A percentile compares a stretch with the other conserved stretches of the same genome.
These are phyloP conservation scores for Ceratosolen solmsi DNA, from an alignment of 1,140 invertebrate genomes.

Conservation along the genomic window DNA sequence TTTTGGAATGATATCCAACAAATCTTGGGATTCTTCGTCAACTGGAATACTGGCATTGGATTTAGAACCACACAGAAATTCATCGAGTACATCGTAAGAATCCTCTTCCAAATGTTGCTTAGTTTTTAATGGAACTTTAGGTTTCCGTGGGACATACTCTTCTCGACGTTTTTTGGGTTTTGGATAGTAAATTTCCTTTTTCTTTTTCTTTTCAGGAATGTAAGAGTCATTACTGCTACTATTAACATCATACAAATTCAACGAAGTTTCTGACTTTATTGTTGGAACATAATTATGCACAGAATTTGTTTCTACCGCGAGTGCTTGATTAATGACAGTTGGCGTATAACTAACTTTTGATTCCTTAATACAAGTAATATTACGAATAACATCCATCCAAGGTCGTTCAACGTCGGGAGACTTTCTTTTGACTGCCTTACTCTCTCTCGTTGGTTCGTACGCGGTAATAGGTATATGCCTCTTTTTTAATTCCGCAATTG, in stretches of 20 bases:
- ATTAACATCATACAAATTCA: constrained; percentile 60
- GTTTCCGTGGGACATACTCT: constrained; percentile 69
- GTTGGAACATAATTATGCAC: constrained; percentile 64
- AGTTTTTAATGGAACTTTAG: constrained; percentile 65
- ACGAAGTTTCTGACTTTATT: constrained; percentile 57
- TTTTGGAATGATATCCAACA: constrained; percentile 61
- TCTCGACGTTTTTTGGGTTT: constrained; percentile 68
- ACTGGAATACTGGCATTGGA: constrained; percentile 29
- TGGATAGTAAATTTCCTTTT: constrained; percentile 66
- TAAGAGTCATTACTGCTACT: constrained; percentile 63
- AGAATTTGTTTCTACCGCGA: constrained; percentile 49
- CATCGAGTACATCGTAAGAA: constrained; percentile 56
- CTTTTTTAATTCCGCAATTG: constrained; percentile 76
- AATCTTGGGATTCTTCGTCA: constrained; percentile 61
- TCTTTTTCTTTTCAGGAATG: constrained; percentile 60
- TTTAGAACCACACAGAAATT: constrained; percentile 31
- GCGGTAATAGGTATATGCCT: constrained; percentile 72
- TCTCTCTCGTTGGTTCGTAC: constrained; percentile 68
- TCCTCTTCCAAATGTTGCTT: constrained; percentile 55
- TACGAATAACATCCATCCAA: constrained; percentile 61
- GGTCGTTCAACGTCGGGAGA: constrained; percentile 61
- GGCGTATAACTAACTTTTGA: constrained; percentile 66
- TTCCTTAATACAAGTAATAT: constrained; percentile 55
- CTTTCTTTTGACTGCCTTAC: constrained; percentile 70
- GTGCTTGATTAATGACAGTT: constrained; percentile 60